These are phyloP conservation scores for Machaerirhynchus nigripectus DNA, from an alignment of 2,113 vertebrate species.

Conservation along the genomic window DNA sequence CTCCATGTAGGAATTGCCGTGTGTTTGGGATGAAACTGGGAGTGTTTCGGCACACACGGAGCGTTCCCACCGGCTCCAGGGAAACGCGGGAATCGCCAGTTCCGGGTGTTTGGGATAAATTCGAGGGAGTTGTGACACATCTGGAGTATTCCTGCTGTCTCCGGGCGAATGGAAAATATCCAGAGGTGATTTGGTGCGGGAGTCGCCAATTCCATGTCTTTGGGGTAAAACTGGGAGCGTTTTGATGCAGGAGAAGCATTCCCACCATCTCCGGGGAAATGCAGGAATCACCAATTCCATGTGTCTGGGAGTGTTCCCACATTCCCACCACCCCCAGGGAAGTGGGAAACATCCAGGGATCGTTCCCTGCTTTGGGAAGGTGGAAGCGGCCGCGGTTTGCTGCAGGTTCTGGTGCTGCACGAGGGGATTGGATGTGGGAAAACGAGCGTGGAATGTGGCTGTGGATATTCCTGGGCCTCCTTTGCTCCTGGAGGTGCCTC, in stretches of 20 bases:
- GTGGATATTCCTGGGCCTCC: not conserved
- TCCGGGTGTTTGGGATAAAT: not conserved
- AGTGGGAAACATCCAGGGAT: rapidly evolving
- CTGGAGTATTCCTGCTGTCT: no score
- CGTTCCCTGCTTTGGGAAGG: not conserved
- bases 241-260: rapidly evolving
- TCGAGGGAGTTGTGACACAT: rapidly evolving
- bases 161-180: not conserved
- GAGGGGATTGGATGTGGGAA: rapidly evolving
- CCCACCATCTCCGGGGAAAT: not conserved
- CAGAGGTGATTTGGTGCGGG: not conserved
- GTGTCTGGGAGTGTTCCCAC: not conserved
- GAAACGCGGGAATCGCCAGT: not conserved
- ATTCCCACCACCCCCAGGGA: not conserved
- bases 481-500: not conserved
- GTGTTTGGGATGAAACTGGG: not conserved
- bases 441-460: not conserved
- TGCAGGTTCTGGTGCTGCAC: not conserved
- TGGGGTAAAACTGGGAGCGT: not conserved
- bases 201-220: no score
- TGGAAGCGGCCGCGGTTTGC: not conserved
- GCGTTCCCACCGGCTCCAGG: not conserved
- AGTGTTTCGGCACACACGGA: rapidly evolving
- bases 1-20: not conserved
- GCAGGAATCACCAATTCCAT: rapidly evolving